phyloP scores from a whole-genome alignment of 2,888 invertebrate genomes.

The Cryptus viduatorius region DNA sequence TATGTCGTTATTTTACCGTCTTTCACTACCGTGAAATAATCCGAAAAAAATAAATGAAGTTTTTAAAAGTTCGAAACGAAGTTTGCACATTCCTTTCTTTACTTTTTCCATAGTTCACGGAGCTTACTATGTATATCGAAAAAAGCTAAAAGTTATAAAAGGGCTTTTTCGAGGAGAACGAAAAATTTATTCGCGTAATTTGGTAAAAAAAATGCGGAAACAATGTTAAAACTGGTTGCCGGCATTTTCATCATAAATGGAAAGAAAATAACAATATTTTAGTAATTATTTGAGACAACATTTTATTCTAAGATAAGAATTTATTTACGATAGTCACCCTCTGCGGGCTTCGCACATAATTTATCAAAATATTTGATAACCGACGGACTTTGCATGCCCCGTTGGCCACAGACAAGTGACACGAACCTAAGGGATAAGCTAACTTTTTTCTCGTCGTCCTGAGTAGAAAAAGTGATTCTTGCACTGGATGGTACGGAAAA shows the following conservation, averaged over 20 bases:
- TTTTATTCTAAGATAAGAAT: background rate
- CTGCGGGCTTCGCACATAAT: background rate
- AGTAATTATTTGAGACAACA: too few relatives aligned
- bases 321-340: background rate
- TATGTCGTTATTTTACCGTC: background rate
- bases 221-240: too few relatives aligned
- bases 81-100: background rate
- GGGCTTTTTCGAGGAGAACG: too few relatives aligned
- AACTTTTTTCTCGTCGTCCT: background rate
- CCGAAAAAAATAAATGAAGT: background rate
- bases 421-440: background rate
- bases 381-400: too few relatives aligned
- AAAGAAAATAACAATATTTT: too few relatives aligned
- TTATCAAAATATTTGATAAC: slow-evolving; percentile 1
- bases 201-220: too few relatives aligned
- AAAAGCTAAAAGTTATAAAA: too few relatives aligned
- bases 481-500: background rate
- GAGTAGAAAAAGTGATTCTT: background rate
- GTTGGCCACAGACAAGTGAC: background rate
- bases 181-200: too few relatives aligned
- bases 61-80: background rate
- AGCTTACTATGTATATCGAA: background rate
- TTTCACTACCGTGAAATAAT: background rate
- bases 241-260: too few relatives aligned
- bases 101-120: background rate